Base-by-base conservation (phyloP, 2,797 vertebrate species). In the Rhinella marina region DNA sequence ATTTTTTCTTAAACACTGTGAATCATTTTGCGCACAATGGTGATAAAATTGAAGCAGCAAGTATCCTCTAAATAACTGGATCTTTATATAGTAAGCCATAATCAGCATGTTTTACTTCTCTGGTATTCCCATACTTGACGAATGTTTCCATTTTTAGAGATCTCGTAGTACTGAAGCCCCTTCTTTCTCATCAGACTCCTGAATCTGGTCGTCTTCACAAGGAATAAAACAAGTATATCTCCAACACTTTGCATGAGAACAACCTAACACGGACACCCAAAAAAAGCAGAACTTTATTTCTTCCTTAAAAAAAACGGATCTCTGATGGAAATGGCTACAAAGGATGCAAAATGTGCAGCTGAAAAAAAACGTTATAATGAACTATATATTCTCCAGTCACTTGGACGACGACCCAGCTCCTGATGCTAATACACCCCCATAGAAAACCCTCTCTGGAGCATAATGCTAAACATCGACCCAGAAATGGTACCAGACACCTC, bases 31-130 rank as follows among this genome's bases (percentile, higher is more conserved):
- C 9, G 77, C 56, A 77, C 85, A 86, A 81, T 86, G 64, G 85
- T 86, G 62, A 86, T 81, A 68, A 48, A 72, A 86, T 17, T 14
- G 64, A 81, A 81, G 77, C 78, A 23, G 52, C 50, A 23, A 72
- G 50, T 59, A 32, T 9, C 54, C 62, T 81, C 77, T 81, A 59
- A 72, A 81, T 81, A 86, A 81, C 64, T 61, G 23, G 27, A 29
- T 86, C 85, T 80, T 81, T 86, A 81, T 50, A 81, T 86, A 86
- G 85, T n/a, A 72, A 59, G 27, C 76, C 54, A 54, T 86, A 86
- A 86, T 86, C 85, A 80, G 85, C 66, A 48, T 25, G 77, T 70
- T 70, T 61, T 73, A 86, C 78, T 61, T 59, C 59, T 81, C 27
- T 86, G 48, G 54, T 50, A 19, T 79, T 86, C 64, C 64, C 29